These are phyloP conservation scores for Pasiphila rectangulata DNA, from an alignment of 2,888 invertebrate species.

Conservation along the genomic window DNA sequence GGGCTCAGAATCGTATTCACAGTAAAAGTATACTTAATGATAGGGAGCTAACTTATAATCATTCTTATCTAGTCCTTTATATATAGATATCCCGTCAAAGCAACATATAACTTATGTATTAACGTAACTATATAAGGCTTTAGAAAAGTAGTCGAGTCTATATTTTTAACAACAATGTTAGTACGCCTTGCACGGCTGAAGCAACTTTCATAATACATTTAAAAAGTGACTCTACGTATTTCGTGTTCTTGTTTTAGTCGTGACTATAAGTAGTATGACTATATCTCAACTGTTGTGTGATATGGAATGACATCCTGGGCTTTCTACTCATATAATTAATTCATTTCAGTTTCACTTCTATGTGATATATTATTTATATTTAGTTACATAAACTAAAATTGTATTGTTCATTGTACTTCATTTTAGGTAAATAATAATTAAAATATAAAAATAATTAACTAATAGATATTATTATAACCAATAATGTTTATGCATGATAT, in stretches of 20 bases:
- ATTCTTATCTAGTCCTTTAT: not conserved
- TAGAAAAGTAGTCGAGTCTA: conserved; percentile 61
- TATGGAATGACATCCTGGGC: conserved; percentile 21
- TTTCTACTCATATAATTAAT: conserved; percentile 14
- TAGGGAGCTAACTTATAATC: no score
- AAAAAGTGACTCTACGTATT: conserved; percentile 24
- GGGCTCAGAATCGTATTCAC: no score
- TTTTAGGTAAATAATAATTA: no score
- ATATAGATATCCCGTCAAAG: conserved; percentile 56
- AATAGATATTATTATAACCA: no score
- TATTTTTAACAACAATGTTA: conserved; percentile 69
- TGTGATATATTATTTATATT: no score
- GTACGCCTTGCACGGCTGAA: conserved; percentile 56
- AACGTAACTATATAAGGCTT: conserved; percentile 59
- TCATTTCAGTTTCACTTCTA: not conserved
- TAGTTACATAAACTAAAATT: no score
- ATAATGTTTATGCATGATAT: no score
- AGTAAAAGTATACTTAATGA: no score
- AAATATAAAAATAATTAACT: no score
- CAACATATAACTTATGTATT: conserved; percentile 53
- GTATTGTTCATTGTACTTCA: no score
- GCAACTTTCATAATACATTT: conserved; percentile 58
- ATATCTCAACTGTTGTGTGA: conserved; percentile 15
- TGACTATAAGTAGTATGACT: conserved; percentile 26
- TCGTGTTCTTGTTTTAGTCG: conserved; percentile 14